These are phyloP conservation scores for Bos javanicus DNA, from an alignment of 2,113 vertebrate species.

Conservation along the genomic window DNA sequence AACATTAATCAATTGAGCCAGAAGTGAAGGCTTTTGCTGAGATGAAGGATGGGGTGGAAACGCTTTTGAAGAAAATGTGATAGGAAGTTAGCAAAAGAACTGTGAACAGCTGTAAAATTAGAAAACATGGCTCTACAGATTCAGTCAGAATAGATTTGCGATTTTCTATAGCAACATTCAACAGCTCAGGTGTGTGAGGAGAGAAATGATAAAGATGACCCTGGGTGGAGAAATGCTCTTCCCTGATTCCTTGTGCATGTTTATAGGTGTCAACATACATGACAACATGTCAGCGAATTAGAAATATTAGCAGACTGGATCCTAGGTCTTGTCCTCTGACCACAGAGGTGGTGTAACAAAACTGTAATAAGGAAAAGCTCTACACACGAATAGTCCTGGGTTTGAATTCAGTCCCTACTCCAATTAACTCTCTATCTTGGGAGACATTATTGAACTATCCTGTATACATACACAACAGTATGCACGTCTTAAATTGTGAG, in stretches of 20 bases:
- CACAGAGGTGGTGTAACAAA: neutral
- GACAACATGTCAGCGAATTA: neutral
- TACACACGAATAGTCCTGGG: neutral
- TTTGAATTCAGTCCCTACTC: neutral
- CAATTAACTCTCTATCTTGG: neutral
- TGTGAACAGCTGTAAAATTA: conserved; percentile 56
- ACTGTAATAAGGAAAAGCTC: neutral
- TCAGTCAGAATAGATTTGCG: conserved; percentile 52
- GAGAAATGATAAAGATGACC: conserved; percentile 49
- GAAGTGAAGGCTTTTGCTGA: conserved; percentile 47
- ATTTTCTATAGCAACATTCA: conserved; percentile 66
- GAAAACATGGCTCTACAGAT: conserved; percentile 57
- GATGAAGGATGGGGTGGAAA: conserved; percentile 28
- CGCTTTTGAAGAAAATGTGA: conserved; percentile 22
- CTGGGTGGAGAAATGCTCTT: conserved; percentile 22
- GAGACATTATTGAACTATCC: neutral
- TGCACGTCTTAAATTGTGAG: neutral
- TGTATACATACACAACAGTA: neutral
- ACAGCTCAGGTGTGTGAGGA: conserved; percentile 53
- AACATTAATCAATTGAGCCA: conserved; percentile 22
- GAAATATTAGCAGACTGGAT: conserved; percentile 12
- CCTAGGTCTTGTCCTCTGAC: neutral
- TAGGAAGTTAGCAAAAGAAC: conserved; percentile 63
- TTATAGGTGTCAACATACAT: neutral
- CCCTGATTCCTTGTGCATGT: neutral